Conservation (phyloP, 2,113 vertebrate species). For the Calyptommatus sinebrachiatus region DNA sequence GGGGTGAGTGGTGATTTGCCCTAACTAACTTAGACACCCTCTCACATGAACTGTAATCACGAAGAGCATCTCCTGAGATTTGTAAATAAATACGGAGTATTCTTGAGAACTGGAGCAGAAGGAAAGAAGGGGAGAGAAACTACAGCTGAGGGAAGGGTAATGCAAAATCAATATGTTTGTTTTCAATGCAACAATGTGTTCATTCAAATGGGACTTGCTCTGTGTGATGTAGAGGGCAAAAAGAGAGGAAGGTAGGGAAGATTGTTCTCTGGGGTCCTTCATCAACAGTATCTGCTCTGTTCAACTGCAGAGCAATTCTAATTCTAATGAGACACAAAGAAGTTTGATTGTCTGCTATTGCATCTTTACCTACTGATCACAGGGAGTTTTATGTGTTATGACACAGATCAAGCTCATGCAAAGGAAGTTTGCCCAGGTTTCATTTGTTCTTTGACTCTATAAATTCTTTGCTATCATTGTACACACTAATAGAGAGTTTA, state of each 20-base stretch:
- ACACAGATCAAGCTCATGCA: not conserved
- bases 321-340: not conserved
- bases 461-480: not conserved
- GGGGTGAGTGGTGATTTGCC: too few species aligned
- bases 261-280: constrained; percentile 16
- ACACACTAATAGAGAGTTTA: not conserved
- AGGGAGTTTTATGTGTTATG: not conserved
- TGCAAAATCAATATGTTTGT: constrained; percentile 64
- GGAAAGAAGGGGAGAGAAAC: not conserved
- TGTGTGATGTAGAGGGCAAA: constrained; percentile 52
- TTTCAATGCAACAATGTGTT: constrained; percentile 67
- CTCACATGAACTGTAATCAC: constrained; percentile 40
- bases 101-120: not conserved
- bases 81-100: constrained; percentile 51
- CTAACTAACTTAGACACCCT: constrained; percentile 3
- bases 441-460: not conserved
- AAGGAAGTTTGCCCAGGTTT: not conserved
- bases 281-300: not conserved
- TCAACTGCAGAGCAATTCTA: not conserved
- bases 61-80: constrained; percentile 7
- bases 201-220: constrained; percentile 62
- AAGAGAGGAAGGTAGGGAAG: constrained; percentile 47
- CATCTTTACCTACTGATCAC: not conserved
- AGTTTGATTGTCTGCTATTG: not conserved
- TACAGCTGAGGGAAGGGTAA: constrained; percentile 46